These are phyloP conservation scores for Corythornis cristatus DNA, from an alignment of 2,113 vertebrate genomes.

Conservation along the genomic window DNA sequence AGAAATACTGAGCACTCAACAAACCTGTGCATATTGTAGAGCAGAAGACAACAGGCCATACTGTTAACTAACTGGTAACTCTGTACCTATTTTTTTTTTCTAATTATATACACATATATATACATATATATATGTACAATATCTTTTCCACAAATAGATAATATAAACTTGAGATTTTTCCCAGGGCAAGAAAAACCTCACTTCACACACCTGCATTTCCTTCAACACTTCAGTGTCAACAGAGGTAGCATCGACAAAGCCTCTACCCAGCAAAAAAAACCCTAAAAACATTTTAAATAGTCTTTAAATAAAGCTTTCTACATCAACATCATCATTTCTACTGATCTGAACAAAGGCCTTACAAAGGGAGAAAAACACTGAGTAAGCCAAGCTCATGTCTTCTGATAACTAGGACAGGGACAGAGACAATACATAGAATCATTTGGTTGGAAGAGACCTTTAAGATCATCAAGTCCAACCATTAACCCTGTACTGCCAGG, in stretches of 20 bases:
- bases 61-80: too few species aligned
- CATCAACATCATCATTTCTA: too few species aligned
- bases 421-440: neutral
- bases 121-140: neutral
- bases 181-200: neutral
- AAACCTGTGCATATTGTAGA: rapidly evolving
- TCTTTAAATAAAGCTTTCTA: neutral
- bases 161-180: neutral
- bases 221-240: neutral
- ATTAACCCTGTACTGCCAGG: too few species aligned
- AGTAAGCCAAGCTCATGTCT: neutral
- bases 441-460: too few species aligned
- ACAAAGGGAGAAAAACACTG: neutral
- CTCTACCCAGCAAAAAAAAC: rapidly evolving
- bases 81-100: neutral
- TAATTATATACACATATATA: neutral
- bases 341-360: neutral
- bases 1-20: neutral
- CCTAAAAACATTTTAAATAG: neutral
- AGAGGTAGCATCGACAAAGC: neutral
- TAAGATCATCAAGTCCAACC: too few species aligned
- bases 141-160: neutral
- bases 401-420: neutral
- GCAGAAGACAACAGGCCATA: neutral
- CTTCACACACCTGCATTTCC: neutral